These are phyloP conservation scores for Sebastiscus tertius DNA, from an alignment of 2,797 vertebrate genomes.

Conservation along the genomic window DNA sequence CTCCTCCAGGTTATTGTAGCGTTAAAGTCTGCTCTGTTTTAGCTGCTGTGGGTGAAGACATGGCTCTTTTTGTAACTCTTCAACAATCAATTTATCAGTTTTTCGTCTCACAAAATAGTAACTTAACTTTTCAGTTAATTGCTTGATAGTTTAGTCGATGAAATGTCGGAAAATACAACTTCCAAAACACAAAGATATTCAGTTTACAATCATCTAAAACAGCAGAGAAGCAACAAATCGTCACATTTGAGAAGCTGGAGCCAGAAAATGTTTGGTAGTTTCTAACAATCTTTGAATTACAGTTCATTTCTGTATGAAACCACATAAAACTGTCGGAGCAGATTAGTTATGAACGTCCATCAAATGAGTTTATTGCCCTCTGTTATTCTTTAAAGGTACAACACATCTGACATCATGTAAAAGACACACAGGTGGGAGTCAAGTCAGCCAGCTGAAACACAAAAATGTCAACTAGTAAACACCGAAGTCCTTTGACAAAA, in stretches of 20 bases:
- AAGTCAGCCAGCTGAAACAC: conserved; percentile 36
- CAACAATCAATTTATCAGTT: too few species aligned
- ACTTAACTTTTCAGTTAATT: neutral
- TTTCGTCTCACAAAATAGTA: too few species aligned
- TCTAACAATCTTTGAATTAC: neutral
- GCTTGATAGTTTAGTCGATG: neutral
- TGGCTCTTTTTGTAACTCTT: neutral
- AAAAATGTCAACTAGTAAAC: neutral
- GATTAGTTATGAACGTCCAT: conserved; percentile 7
- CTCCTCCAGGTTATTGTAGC: too few species aligned
- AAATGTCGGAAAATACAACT: neutral
- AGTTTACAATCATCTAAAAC: too few species aligned
- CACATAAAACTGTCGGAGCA: neutral
- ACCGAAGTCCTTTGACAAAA: neutral
- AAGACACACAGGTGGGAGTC: conserved; percentile 29
- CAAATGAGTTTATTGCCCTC: conserved; percentile 70
- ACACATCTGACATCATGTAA: conserved; percentile 44
- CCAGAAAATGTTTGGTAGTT: too few species aligned
- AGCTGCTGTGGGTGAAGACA: too few species aligned
- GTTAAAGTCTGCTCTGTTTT: too few species aligned
- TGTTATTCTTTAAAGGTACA: conserved; percentile 38
- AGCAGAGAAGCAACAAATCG: too few species aligned
- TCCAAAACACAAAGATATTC: too few species aligned
- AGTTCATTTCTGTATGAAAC: neutral
- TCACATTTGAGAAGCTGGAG: too few species aligned